These are phyloP conservation scores for Megaceryle alcyon DNA, from an alignment of 2,797 vertebrate species.

Conservation along the genomic window DNA sequence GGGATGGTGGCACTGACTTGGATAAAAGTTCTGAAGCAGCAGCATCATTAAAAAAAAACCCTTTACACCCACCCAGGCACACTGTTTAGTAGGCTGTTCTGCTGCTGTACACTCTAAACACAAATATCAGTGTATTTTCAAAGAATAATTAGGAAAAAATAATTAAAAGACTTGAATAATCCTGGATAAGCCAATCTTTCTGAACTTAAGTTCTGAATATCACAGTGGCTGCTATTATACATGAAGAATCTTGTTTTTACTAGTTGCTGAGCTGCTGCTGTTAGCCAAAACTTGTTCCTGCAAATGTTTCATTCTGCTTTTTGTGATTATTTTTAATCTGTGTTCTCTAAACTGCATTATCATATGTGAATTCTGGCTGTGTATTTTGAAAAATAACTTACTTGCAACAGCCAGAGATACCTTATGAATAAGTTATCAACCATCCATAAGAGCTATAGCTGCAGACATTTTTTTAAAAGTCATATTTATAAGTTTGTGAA, in stretches of 20 bases:
- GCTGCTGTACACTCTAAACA: not conserved
- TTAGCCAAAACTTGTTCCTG: slow-evolving; percentile 42
- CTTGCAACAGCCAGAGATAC: slow-evolving; percentile 26
- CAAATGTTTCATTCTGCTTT: slow-evolving; percentile 35
- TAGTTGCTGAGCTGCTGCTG: slow-evolving; percentile 18
- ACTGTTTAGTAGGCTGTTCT: not conserved
- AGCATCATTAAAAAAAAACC: not conserved
- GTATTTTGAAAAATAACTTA: not conserved
- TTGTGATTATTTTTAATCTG: slow-evolving; percentile 53
- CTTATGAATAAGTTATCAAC: slow-evolving; percentile 48
- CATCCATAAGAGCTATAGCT: not conserved
- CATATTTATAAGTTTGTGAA: slow-evolving; percentile 24
- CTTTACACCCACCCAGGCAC: not conserved
- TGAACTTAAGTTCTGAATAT: not conserved
- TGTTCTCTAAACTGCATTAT: slow-evolving; percentile 26
- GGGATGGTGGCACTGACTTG: not conserved
- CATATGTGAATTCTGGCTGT: slow-evolving; percentile 14
- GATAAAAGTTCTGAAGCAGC: not conserved
- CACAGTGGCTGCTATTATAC: not conserved
- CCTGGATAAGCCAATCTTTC: not conserved
- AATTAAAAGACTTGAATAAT: slow-evolving; percentile 16
- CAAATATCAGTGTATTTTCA: not conserved
- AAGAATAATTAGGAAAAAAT: not conserved
- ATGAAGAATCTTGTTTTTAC: slow-evolving; percentile 24
- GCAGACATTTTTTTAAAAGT: not conserved